Conservation (phyloP, 2,797 vertebrate species). For the Amblyraja radiata region DNA sequence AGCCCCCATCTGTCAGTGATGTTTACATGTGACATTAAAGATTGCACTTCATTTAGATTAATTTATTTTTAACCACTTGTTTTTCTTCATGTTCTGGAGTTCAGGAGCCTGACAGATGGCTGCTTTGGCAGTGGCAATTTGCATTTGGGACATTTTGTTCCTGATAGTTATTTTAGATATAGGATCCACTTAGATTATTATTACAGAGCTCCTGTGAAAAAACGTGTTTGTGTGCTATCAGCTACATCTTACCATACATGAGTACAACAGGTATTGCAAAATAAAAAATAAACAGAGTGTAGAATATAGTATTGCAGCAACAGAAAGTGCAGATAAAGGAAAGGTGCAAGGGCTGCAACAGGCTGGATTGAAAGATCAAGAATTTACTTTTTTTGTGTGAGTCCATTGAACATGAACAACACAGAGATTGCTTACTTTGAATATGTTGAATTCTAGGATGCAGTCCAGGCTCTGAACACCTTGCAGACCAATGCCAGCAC, state of each 20-base stretch:
- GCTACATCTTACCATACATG: too few species aligned
- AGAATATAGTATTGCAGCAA: too few species aligned
- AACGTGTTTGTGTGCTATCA: too few species aligned
- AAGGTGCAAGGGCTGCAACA: neutral
- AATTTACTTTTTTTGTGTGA: neutral
- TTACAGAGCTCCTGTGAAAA: too few species aligned
- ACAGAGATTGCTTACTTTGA: neutral
- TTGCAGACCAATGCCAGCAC: conserved; percentile 83
- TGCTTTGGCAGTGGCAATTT: neutral
- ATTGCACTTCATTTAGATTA: neutral
- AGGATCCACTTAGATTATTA: neutral
- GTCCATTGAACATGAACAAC: neutral
- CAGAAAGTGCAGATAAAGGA: too few species aligned
- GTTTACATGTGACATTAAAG: neutral
- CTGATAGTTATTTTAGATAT: too few species aligned
- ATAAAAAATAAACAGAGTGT: too few species aligned
- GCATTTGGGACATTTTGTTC: neutral
- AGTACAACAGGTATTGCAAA: too few species aligned
- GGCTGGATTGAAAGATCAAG: neutral
- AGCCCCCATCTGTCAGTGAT: neutral
- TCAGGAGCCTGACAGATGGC: neutral
- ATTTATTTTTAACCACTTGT: neutral
- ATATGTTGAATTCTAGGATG: conserved; percentile 62
- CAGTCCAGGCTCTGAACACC: conserved; percentile 80
- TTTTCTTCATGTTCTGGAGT: neutral